Evolutionary conservation across 2,113 vertebrate genomes (phyloP).

Genomic region (Zosterops pallidus): DNA sequence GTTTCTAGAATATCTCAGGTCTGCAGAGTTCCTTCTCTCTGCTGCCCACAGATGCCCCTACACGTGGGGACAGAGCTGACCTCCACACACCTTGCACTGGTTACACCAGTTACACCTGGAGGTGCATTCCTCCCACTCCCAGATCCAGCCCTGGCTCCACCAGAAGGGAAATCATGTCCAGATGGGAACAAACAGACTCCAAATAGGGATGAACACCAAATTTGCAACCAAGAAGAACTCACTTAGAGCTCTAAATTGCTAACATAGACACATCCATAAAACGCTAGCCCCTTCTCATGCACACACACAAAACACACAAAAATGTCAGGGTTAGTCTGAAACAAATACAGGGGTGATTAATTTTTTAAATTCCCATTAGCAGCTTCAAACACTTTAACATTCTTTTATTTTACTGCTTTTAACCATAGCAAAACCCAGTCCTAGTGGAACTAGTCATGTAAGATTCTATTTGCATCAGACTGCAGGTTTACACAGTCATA

Average conservation of each 20-base stretch:
- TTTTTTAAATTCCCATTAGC: neutral
- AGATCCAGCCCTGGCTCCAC: neutral
- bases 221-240: neutral
- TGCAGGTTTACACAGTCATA: neutral
- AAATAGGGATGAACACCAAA: neutral
- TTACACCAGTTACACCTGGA: neutral
- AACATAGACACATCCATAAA: neutral
- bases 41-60: no score
- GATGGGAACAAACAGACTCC: neutral
- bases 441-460: neutral
- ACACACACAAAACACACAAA: neutral
- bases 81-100: neutral
- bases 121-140: neutral
- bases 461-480: neutral
- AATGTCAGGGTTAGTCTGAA: neutral
- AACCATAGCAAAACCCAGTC: neutral
- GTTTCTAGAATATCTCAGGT: no score
- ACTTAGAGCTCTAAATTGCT: neutral
- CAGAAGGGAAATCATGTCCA: neutral
- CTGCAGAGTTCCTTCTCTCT: no score
- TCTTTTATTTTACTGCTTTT: neutral
- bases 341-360: fast-evolving
- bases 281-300: neutral
- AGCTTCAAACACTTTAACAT: neutral
- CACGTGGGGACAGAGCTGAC: fast-evolving